Conservation (phyloP, 2,797 vertebrate genomes). For the Todus mexicanus region DNA sequence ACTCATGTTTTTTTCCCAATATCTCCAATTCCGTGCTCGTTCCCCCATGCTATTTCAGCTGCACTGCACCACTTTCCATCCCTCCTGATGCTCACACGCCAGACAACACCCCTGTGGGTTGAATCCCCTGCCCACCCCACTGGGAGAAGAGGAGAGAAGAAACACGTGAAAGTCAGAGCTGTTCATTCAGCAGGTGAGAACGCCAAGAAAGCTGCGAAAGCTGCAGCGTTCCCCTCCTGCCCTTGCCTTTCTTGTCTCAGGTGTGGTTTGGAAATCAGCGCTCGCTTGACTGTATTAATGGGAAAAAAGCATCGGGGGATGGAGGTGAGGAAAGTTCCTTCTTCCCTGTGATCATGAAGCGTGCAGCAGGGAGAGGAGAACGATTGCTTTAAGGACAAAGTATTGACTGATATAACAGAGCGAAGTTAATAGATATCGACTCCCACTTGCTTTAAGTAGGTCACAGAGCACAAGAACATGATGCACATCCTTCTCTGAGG, state of each 20-base stretch:
- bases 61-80: fast-evolving
- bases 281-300: not conserved
- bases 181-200: not conserved
- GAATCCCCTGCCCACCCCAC: not conserved
- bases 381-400: not conserved
- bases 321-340: not conserved
- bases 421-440: conserved; percentile 36
- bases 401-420: not conserved
- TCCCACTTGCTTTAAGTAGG: not conserved
- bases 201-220: fast-evolving
- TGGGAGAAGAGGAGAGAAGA: not conserved
- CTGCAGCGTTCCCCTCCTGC: not conserved
- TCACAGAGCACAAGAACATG: not conserved
- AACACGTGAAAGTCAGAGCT: not conserved
- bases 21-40: fast-evolving
- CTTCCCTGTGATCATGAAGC: not conserved
- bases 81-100: not conserved
- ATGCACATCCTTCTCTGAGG: not conserved
- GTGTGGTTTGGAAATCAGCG: not conserved
- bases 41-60: not conserved
- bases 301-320: fast-evolving
- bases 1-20: not conserved
- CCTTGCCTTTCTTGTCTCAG: not conserved
- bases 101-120: not conserved
- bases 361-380: not conserved